phyloP scores from a whole-genome alignment of 2,888 invertebrate genomes.

The Eledona agricola region DNA sequence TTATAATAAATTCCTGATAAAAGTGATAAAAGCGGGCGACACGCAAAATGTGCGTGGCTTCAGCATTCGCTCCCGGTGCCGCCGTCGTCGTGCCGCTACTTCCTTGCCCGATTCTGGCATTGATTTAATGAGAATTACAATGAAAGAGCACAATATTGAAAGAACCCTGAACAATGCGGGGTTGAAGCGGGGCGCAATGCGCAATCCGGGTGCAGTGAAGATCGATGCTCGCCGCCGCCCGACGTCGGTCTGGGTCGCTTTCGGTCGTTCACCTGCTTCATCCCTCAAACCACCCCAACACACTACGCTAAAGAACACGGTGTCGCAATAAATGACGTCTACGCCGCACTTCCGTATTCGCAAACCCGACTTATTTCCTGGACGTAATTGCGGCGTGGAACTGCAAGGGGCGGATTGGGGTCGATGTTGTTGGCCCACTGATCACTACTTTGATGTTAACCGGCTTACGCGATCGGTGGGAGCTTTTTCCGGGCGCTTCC shows the following conservation, averaged over 20 bases:
- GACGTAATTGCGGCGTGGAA: slow-evolving; percentile 21
- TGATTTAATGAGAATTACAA: slow-evolving; percentile 46
- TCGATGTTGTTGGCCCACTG: neutral
- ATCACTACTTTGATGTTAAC: too few species aligned
- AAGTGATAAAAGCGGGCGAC: too few species aligned
- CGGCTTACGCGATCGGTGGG: too few species aligned
- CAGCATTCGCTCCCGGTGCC: too few species aligned
- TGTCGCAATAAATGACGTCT: slow-evolving; percentile 38
- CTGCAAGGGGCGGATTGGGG: neutral
- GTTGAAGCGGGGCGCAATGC: slow-evolving; percentile 40
- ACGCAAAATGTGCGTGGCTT: too few species aligned
- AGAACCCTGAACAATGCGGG: slow-evolving; percentile 35
- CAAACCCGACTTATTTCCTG: slow-evolving; percentile 23
- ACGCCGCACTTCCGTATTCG: slow-evolving; percentile 41
- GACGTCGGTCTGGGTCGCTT: slow-evolving; percentile 61
- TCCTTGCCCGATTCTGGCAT: slow-evolving; percentile 29
- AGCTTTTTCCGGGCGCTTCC: slow-evolving; percentile 30
- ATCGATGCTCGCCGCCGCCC: slow-evolving; percentile 58
- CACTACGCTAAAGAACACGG: slow-evolving; percentile 43
- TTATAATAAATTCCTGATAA: too few species aligned
- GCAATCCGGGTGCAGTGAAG: slow-evolving; percentile 58
- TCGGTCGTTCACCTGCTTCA: slow-evolving; percentile 60
- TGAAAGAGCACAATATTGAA: slow-evolving; percentile 41
- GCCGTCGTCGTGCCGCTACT: slow-evolving; percentile 2
- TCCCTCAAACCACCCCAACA: slow-evolving; percentile 47